Base-by-base conservation (phyloP, 1,140 invertebrate species). In the Sycophaga agraensis region DNA sequence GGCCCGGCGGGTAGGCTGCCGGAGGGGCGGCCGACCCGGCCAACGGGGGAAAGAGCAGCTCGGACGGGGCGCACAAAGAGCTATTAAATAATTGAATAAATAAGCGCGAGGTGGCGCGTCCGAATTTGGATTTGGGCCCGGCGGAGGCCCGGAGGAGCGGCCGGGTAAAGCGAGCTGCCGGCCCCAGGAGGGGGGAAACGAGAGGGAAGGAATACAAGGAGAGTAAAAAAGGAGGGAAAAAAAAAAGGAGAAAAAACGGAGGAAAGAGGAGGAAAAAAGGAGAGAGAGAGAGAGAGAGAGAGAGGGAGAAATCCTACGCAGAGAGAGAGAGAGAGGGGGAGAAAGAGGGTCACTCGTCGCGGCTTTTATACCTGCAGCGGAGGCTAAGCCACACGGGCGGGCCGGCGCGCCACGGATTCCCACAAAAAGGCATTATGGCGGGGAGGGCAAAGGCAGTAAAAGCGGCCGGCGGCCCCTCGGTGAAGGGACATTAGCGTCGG, bases 401-500 rank as follows among this genome's bases (percentile, higher is more conserved):
- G 24, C 26, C n/a, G 8, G 28, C 48, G 16, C 17, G 7, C 11
- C 31, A 48, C n/a, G 66, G 58, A 54, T 60, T 63, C 64, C 63
- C 59, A 69, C 65, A 67, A 68, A 72, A 68, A 73, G 70, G 68
- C 68, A 75, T 78, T 76, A 79, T 78, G 68, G 69, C 72, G 63
- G 69, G 67, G n/a, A n/a, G n/a, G 66, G 72, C 76, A 79, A 79
- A 53, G 76, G 71, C 75, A 76, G 64, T 75, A 78, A 76, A 78
- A 76, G 72, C 73, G 57, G 68, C 68, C 50, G 59, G 61, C 57
- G n/a, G 45, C 19, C 48, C 37, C 53, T 66, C 66, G 66, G 68
- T 74, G 73, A 78, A 70, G 74, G 73, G 74, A 74, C 74, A 77
- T 77, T 77, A 79, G 73, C 67, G 69, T n/a, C n/a, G n/a, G n/a